Evolutionary conservation across 2,888 invertebrate genomes (phyloP), one percentile per base, ranked within the genome.

Genomic region (Eurytoma adleriae): DNA sequence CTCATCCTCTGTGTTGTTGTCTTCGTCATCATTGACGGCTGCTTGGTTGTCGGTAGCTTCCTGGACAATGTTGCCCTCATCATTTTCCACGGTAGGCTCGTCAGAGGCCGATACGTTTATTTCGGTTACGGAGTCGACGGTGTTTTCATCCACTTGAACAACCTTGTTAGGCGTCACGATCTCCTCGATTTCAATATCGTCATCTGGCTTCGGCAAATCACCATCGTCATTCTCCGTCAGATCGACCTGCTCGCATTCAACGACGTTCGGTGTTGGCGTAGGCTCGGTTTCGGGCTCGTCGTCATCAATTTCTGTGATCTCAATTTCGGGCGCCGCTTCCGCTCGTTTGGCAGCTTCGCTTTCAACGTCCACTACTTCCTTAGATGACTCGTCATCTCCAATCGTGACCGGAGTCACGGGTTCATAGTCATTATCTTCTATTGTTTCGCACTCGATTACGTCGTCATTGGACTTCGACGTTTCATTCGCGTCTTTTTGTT

Each of bases 1-100:
- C 16, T 82, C 80, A 2, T 81, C 73, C 3, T 80, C 78, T 61
- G 79, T 81, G 24, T 76, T 71, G 18, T 54, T 82, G 18, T 40
- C 79, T 13, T 80, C 79, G 0, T 75, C 78, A 1, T 72, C 79
- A 3, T 77, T 30, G 3, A 61, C 40, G 2, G 16, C 16, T 4
- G 59, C 54, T 0, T 48, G 16, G 18, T 10, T 5, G 1, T 57
- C 20, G 13, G 20, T 68, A n/a, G 14, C 14, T 2, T 18, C 7
- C 48, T n/a, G 4, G 4, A 3, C n/a, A 5, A 16, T 14, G 54
- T 73, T 75, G 1, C 14, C 64, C 3, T 70, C 78, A 24, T 50
- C n/a, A 20, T 74, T 78, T 14, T 74, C 74, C 7, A 66, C 20
- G 1, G 20, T 16, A 12, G 73, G 40, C 62, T 62, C 59, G 1